Evolutionary conservation across 2,113 vertebrate species (phyloP).

Genomic region (Heterotis niloticus): DNA sequence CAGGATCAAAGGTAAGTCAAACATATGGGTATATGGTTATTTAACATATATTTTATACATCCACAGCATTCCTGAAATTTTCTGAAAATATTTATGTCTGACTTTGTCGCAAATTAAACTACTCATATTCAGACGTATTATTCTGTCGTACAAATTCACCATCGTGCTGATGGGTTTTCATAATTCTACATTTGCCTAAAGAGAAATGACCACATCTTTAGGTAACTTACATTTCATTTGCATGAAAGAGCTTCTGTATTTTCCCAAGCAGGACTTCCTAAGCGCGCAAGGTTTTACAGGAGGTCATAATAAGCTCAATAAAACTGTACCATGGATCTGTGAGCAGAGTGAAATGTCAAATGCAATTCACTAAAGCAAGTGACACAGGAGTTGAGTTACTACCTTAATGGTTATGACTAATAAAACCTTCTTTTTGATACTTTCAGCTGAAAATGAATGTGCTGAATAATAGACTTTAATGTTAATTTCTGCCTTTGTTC

Average conservation of each 20-base stretch:
- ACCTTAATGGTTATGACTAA: neutral
- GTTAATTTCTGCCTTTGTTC: neutral
- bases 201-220: too few relatives aligned
- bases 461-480: neutral
- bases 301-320: neutral
- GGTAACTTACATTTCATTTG: too few relatives aligned
- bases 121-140: too few relatives aligned
- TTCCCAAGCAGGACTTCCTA: neutral
- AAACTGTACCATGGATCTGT: neutral
- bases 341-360: neutral
- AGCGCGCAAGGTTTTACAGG: neutral
- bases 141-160: too few relatives aligned
- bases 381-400: neutral
- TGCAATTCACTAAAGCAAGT: neutral
- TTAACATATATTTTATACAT: too few relatives aligned
- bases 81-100: too few relatives aligned
- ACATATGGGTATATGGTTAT: neutral
- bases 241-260: too few relatives aligned
- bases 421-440: neutral
- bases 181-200: too few relatives aligned
- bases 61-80: too few relatives aligned
- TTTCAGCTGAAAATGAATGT: neutral
- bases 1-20: constrained; percentile 78
- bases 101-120: too few relatives aligned
- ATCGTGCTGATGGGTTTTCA: too few relatives aligned